phyloP scores from a whole-genome alignment of 2,797 vertebrate genomes.

The Trachops cirrhosus region DNA sequence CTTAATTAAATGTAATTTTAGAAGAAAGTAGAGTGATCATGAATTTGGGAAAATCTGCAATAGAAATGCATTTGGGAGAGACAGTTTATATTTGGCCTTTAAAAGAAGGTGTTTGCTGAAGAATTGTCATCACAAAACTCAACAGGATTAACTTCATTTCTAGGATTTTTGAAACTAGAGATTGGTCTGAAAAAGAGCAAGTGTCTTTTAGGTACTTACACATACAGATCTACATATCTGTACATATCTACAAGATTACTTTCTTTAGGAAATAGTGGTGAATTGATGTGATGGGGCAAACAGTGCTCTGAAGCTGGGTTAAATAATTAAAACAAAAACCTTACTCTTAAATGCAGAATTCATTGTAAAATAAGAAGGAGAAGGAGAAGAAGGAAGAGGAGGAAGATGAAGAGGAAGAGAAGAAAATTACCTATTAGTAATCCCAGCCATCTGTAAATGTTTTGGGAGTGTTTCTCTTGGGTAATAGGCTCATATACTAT shows the following conservation, averaged over 20 bases:
- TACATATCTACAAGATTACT: neutral
- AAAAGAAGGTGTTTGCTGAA: neutral
- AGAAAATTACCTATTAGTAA: neutral
- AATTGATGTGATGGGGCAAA: neutral
- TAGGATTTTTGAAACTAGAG: neutral
- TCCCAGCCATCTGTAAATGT: neutral
- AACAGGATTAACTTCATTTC: neutral
- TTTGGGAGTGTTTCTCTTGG: neutral
- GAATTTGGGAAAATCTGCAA: neutral
- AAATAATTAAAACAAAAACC: neutral
- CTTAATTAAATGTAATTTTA: slow-evolving; percentile 15
- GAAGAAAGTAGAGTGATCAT: neutral
- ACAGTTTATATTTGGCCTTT: neutral
- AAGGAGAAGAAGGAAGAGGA: neutral
- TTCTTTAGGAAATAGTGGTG: neutral
- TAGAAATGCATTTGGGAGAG: neutral
- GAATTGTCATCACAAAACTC: neutral
- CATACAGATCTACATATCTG: neutral
- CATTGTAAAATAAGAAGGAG: neutral
- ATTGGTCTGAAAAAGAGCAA: neutral
- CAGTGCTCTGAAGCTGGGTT: neutral
- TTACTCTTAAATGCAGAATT: neutral
- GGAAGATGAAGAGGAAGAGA: neutral
- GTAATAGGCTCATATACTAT: neutral
- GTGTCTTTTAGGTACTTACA: neutral